These are phyloP conservation scores for Zele albiditarsus DNA, from an alignment of 2,888 invertebrate genomes.

Conservation along the genomic window DNA sequence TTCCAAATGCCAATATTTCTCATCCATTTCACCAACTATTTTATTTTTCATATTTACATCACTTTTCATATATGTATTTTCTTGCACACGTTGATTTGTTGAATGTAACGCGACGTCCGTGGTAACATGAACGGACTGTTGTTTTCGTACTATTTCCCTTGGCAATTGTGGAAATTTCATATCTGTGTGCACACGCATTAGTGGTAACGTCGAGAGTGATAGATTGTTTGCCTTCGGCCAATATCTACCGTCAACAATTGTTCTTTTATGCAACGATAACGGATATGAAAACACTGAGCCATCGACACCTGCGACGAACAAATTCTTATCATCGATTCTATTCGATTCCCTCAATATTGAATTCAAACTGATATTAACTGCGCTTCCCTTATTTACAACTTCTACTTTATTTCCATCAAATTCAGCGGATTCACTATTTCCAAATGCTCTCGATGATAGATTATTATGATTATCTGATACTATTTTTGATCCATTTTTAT, in stretches of 20 bases:
- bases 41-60: not conserved
- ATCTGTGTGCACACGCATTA: not conserved
- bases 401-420: not conserved
- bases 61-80: not conserved
- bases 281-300: conserved; percentile 22
- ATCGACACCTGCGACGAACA: not conserved
- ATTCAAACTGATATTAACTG: not conserved
- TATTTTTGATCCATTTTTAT: not conserved
- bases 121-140: not conserved
- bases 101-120: not conserved
- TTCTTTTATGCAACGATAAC: not conserved
- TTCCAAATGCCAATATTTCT: not conserved
- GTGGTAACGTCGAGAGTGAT: not conserved
- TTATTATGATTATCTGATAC: not conserved
- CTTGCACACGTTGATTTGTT: not conserved
- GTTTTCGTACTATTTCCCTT: not conserved
- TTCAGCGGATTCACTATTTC: not conserved
- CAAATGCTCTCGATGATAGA: not conserved
- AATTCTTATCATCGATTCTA: conserved; percentile 8
- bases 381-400: not conserved
- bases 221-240: not conserved
- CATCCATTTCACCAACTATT: not conserved
- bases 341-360: conserved; percentile 2
- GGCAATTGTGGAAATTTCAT: conserved; percentile 12
- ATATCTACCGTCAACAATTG: not conserved